Evolutionary conservation across 2,113 vertebrate genomes (phyloP).

Genomic region (Trichechus manatus): DNA sequence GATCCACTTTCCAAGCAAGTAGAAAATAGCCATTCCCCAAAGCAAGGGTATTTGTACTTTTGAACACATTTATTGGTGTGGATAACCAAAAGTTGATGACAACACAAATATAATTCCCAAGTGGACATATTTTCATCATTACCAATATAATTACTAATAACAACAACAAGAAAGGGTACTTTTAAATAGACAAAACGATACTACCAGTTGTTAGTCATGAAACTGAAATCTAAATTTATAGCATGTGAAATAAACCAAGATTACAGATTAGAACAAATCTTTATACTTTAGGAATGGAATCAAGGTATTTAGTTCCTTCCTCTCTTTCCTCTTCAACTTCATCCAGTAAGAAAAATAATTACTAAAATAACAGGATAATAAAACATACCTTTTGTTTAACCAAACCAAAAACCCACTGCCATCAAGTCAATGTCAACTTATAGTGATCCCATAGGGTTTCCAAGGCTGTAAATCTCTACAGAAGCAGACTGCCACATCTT

Average conservation of each 20-base stretch:
- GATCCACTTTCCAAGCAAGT: not conserved
- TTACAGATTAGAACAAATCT: not conserved
- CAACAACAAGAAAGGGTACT: constrained; percentile 1
- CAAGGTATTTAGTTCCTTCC: not conserved
- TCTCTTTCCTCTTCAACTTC: not conserved
- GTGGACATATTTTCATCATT: not conserved
- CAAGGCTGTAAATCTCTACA: too few species aligned
- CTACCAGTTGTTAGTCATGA: not conserved
- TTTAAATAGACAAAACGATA: constrained; percentile 37
- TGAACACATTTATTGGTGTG: constrained; percentile 1
- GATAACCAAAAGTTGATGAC: not conserved
- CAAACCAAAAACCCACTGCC: too few species aligned
- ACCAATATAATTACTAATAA: not conserved
- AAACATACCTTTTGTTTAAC: constrained; percentile 27
- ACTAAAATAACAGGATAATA: constrained; percentile 25
- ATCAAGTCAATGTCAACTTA: too few species aligned
- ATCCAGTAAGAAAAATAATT: not conserved
- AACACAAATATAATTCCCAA: constrained; percentile 48
- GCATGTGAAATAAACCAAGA: not conserved
- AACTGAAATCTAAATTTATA: constrained; percentile 39
- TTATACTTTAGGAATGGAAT: constrained; percentile 9
- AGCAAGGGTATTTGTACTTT: constrained; percentile 40
- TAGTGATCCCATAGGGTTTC: too few species aligned
- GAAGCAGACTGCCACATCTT: too few species aligned
- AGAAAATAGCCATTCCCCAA: not conserved